A percentile compares a stretch with the other conserved stretches of the same genome.
Evolutionary conservation across 2,888 invertebrate genomes (phyloP).

Genomic region (Sinhomidia bicolor): DNA sequence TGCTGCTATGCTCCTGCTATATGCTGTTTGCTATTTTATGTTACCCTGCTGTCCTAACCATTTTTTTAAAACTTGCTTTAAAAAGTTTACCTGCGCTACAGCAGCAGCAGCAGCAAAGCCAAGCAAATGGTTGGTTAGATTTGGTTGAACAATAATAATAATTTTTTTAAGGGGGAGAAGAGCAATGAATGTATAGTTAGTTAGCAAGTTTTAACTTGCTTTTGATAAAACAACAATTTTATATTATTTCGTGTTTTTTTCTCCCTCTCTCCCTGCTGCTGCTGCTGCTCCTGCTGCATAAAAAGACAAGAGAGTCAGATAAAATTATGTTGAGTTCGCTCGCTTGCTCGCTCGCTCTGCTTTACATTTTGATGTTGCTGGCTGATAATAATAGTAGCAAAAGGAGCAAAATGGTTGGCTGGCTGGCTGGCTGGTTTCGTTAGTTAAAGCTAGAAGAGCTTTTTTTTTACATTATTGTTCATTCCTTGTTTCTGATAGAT

Average conservation of each 20-base stretch:
- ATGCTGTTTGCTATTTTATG: too few relatives aligned
- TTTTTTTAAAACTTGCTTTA: constrained; percentile 14
- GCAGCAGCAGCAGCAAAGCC: too few relatives aligned
- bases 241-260: constrained; percentile 7
- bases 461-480: neutral
- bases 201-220: constrained; percentile 56
- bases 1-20: too few relatives aligned
- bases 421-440: constrained; percentile 9
- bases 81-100: too few relatives aligned
- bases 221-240: constrained; percentile 42
- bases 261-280: neutral
- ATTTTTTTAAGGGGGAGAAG: constrained; percentile 22
- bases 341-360: constrained; percentile 7
- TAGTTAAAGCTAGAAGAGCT: neutral
- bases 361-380: constrained; percentile 60
- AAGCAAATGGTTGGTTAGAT: constrained; percentile 20
- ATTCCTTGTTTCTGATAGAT: constrained; percentile 31
- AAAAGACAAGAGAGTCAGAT: neutral
- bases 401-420: constrained; percentile 42
- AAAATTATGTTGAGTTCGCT: neutral
- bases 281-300: neutral
- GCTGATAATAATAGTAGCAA: constrained; percentile 56
- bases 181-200: constrained; percentile 48
- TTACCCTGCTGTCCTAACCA: neutral
- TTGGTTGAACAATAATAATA: neutral